phyloP scores from a whole-genome alignment of 2,113 vertebrate genomes.

The Coregonus clupeaformis region DNA sequence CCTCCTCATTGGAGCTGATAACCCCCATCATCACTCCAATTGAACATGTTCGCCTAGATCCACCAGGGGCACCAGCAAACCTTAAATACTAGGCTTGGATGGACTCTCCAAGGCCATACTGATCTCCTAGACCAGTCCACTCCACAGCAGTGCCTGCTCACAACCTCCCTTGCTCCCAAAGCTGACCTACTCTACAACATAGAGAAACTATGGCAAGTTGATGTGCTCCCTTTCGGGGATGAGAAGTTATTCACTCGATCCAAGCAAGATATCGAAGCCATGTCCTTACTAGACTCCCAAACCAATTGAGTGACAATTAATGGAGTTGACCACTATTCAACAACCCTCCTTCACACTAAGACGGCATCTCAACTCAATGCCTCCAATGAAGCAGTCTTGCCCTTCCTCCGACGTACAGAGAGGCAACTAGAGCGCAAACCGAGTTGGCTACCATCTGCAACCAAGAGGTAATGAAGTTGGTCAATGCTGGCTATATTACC shows the following conservation, averaged over 20 bases:
- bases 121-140: background rate
- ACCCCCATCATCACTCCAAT: constrained; percentile 11
- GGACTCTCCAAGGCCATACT: constrained; percentile 4
- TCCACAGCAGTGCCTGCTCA: background rate
- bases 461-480: background rate
- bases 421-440: background rate
- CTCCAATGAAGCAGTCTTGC: too few relatives aligned
- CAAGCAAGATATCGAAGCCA: constrained; percentile 4
- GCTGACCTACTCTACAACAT: background rate
- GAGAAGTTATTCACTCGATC: background rate
- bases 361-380: background rate
- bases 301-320: background rate
- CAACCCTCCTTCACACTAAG: too few relatives aligned
- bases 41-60: constrained; percentile 1
- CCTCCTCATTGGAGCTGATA: constrained; percentile 12
- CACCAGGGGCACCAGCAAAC: constrained; percentile 16
- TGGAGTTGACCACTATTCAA: too few relatives aligned
- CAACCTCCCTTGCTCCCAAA: background rate
- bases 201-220: constrained; percentile 28
- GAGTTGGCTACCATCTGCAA: background rate
- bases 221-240: too few relatives aligned
- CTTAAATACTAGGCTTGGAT: constrained; percentile 8
- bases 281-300: background rate
- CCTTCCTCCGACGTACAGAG: background rate
- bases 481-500: background rate